Conservation (phyloP, 2,797 vertebrate genomes). For the Echeneis naucrates region DNA sequence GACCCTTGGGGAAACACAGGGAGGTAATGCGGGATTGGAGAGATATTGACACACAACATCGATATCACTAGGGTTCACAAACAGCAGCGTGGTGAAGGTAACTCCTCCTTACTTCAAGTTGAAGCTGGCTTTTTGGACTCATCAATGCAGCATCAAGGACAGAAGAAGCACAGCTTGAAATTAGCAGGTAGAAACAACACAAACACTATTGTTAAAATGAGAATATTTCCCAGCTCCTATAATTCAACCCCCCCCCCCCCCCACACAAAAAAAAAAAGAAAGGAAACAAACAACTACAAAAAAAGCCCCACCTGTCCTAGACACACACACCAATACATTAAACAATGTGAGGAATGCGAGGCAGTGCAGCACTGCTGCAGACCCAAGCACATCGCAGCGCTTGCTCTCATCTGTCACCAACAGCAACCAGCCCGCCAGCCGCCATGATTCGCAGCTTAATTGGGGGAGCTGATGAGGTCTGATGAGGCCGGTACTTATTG, state of each 20-base stretch:
- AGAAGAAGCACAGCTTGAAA: slow-evolving; percentile 5
- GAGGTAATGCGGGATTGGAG: slow-evolving; percentile 60
- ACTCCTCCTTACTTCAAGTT: slow-evolving; percentile 38
- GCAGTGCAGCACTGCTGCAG: slow-evolving; percentile 26
- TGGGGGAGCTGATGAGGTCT: slow-evolving; percentile 80
- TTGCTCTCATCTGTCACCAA: slow-evolving; percentile 71
- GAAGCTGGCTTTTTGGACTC: slow-evolving; percentile 27
- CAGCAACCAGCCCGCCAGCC: slow-evolving; percentile 71
- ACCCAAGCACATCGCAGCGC: slow-evolving; percentile 31
- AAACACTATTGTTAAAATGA: slow-evolving; percentile 28
- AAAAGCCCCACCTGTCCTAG: slow-evolving; percentile 23
- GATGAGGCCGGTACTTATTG: slow-evolving; percentile 80
- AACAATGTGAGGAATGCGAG: slow-evolving; percentile 48
- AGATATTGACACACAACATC: slow-evolving; percentile 65
- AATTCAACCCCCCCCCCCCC: too few relatives aligned
- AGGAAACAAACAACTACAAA: too few relatives aligned
- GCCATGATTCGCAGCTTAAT: slow-evolving; percentile 75
- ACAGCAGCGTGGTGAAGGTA: slow-evolving; percentile 27
- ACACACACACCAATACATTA: background rate
- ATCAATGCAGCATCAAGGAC: slow-evolving; percentile 53
- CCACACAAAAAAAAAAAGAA: too few relatives aligned
- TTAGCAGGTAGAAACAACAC: slow-evolving; percentile 11
- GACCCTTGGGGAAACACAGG: slow-evolving; percentile 60
- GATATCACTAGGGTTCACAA: slow-evolving; percentile 59
- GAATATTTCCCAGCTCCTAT: slow-evolving; percentile 32